Percentiles rank a stretch among this genome's conserved stretches.
Evolutionary conservation across 53 echinoderm and acorn worm genomes (phyloP).

Genomic region (Pentamera pediparva): DNA sequence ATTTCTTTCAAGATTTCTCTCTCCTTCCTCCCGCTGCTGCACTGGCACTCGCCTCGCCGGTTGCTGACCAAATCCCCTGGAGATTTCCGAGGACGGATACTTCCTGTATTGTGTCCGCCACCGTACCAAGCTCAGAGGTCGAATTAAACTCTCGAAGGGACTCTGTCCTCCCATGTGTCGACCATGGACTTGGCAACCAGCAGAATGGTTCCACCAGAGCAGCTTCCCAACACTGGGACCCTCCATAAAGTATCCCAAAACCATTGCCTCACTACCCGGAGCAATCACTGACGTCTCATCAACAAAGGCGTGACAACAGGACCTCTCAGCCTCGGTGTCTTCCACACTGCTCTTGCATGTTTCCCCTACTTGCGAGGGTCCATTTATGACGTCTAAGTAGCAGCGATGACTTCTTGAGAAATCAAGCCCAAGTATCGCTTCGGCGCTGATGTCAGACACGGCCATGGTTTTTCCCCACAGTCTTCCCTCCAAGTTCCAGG

Average conservation of each 20-base stretch:
- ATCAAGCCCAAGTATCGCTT: background rate
- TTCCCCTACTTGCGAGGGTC: background rate
- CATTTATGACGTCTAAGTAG: background rate
- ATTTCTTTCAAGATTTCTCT: background rate
- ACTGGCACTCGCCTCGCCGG: background rate
- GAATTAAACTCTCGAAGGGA: background rate
- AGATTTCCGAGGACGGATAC: fast-evolving
- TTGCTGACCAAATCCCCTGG: no score
- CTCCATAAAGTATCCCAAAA: background rate
- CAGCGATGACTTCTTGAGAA: background rate
- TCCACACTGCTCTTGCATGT: background rate
- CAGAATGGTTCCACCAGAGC: background rate
- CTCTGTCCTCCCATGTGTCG: no score
- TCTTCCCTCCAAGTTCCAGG: background rate
- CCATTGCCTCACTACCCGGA: background rate
- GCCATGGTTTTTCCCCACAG: no score
- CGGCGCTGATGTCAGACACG: background rate
- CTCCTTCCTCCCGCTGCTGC: background rate
- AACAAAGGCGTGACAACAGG: background rate
- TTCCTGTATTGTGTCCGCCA: background rate
- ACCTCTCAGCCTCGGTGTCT: no score
- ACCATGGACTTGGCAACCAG: background rate
- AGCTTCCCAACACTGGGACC: background rate
- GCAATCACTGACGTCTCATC: background rate
- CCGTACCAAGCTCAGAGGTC: no score